Conservation (phyloP, 1,140 invertebrate genomes). For the Drosophila ironensis region DNA sequence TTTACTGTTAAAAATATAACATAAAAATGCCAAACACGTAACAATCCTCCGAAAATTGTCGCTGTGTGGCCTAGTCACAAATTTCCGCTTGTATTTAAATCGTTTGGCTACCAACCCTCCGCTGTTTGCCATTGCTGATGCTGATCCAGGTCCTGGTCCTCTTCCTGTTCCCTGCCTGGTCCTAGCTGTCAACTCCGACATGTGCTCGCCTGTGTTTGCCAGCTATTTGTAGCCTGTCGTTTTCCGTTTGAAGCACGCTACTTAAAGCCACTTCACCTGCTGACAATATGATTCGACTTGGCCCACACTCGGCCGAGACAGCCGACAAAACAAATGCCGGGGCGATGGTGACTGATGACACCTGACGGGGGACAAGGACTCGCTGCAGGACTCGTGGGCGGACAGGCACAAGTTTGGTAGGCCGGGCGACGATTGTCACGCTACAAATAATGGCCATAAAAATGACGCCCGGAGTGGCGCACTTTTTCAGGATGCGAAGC, state of each 20-base stretch:
- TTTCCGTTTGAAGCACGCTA: conserved; percentile 51
- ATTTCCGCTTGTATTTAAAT: conserved; percentile 55
- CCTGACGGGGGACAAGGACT: conserved; percentile 52
- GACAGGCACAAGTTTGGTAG: conserved; percentile 31
- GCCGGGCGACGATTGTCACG: conserved; percentile 45
- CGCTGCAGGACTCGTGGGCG: conserved; percentile 27
- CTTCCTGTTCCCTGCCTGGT: conserved; percentile 8
- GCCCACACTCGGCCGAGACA: not conserved
- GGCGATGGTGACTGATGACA: conserved; percentile 66
- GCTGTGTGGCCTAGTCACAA: conserved; percentile 18
- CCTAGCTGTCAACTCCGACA: conserved; percentile 56
- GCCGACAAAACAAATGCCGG: conserved; percentile 41
- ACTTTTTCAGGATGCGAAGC: not conserved
- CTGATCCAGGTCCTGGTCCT: conserved; percentile 15
- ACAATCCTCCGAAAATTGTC: not conserved
- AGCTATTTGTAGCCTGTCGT: conserved; percentile 34
- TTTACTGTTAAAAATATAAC: too few relatives aligned
- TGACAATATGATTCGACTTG: conserved; percentile 28
- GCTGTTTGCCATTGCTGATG: conserved; percentile 12
- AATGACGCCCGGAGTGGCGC: conserved; percentile 30
- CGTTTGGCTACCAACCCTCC: conserved; percentile 32
- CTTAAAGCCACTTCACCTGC: conserved; percentile 44
- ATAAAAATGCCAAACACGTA: too few relatives aligned
- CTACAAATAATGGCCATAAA: conserved; percentile 63
- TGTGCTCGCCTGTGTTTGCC: conserved; percentile 40